These are phyloP conservation scores for Hecatera dysodea DNA, from an alignment of 2,888 invertebrate genomes.

Conservation along the genomic window DNA sequence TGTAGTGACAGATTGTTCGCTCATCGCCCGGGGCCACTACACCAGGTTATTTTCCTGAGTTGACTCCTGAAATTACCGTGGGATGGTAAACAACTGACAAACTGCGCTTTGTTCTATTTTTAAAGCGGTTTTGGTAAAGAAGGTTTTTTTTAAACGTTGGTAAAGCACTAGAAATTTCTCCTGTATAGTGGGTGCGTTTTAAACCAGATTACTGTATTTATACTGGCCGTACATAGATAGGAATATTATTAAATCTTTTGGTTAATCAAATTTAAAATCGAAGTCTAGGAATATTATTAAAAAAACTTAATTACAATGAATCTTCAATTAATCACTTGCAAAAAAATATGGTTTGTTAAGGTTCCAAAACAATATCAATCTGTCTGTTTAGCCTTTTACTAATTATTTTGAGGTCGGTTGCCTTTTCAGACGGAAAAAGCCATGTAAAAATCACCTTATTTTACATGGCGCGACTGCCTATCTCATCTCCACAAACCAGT, in stretches of 20 bases:
- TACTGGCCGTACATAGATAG: neutral
- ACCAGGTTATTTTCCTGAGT: slow-evolving; percentile 46
- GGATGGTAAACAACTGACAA: slow-evolving; percentile 50
- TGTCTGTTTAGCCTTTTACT: too few species aligned
- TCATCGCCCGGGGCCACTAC: slow-evolving; percentile 33
- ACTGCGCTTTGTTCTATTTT: slow-evolving; percentile 44
- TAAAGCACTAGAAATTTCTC: too few species aligned
- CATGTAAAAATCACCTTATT: too few species aligned
- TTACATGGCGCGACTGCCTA: too few species aligned
- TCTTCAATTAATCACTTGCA: neutral
- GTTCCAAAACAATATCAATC: too few species aligned
- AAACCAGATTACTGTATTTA: neutral
- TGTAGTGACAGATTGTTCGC: slow-evolving; percentile 46
- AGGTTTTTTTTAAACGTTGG: too few species aligned
- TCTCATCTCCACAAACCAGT: neutral
- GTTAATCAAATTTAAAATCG: neutral
- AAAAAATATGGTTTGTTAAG: too few species aligned
- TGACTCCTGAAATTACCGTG: slow-evolving; percentile 55
- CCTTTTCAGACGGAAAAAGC: too few species aligned
- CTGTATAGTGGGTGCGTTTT: too few species aligned
- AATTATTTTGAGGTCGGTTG: too few species aligned
- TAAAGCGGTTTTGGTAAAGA: slow-evolving; percentile 12
- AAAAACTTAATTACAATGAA: neutral
- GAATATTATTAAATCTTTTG: neutral
- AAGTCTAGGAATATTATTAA: neutral